Percentiles rank a stretch among this genome's conserved stretches.
Evolutionary conservation across 2,797 vertebrate species (phyloP).

Genomic region (Urocyon cinereoargenteus): DNA sequence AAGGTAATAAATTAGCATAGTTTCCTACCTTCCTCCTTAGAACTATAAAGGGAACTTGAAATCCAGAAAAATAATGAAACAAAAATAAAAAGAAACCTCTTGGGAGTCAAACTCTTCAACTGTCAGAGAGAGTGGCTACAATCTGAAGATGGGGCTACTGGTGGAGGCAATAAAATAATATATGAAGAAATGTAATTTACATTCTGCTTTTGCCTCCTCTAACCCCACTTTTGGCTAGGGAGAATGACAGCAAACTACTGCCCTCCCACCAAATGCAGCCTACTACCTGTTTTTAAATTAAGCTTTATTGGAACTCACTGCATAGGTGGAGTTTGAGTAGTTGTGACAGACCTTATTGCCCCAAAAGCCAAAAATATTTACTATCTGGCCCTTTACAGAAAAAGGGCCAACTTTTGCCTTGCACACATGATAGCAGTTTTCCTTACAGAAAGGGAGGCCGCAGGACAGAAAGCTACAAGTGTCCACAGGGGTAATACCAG

Average conservation of each 20-base stretch:
- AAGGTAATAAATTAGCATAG: constrained; percentile 47
- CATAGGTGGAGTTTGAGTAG: neutral
- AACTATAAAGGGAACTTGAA: constrained; percentile 9
- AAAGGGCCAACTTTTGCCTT: neutral
- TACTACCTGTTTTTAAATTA: constrained; percentile 11
- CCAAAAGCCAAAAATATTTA: neutral
- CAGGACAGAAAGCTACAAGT: neutral
- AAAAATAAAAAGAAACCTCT: neutral
- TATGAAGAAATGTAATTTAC: constrained; percentile 37
- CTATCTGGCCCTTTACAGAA: neutral
- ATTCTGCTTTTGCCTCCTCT: neutral
- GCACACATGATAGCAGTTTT: neutral
- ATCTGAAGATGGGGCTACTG: neutral
- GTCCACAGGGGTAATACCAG: neutral
- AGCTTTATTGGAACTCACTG: constrained; percentile 28
- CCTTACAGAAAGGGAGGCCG: neutral
- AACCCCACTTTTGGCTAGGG: constrained; percentile 2
- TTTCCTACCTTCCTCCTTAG: constrained; percentile 32
- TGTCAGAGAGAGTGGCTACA: neutral
- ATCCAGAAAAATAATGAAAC: constrained; percentile 13
- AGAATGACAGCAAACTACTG: neutral
- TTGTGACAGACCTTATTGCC: neutral
- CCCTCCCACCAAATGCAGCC: neutral
- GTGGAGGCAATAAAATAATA: neutral
- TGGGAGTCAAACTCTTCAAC: neutral